A percentile compares a stretch with the other conserved stretches of the same genome.
Evolutionary conservation across 2,113 vertebrate genomes (phyloP).

Genomic region (Pangasianodon hypophthalmus): DNA sequence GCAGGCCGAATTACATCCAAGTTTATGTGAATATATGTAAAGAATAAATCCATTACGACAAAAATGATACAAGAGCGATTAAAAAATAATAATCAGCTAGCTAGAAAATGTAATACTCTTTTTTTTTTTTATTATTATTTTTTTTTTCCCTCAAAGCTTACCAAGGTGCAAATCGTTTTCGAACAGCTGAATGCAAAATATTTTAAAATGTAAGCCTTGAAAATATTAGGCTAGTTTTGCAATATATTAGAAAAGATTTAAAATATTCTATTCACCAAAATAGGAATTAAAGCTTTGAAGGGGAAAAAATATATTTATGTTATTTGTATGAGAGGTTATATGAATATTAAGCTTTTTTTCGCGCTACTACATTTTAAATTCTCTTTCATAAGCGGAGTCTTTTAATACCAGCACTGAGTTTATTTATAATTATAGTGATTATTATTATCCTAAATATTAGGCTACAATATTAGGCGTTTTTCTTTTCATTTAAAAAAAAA

Average conservation of each 20-base stretch:
- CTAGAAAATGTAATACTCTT: background rate
- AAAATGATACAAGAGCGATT: background rate
- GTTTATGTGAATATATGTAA: background rate
- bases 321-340: slow-evolving; percentile 22
- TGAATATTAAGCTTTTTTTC: slow-evolving; percentile 8
- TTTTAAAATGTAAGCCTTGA: background rate
- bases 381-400: background rate
- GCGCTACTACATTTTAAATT: background rate
- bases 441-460: background rate
- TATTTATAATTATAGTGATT: background rate
- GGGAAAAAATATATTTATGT: no score
- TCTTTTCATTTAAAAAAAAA: background rate
- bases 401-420: background rate
- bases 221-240: background rate
- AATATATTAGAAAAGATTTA: background rate
- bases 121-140: background rate
- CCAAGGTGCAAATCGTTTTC: background rate
- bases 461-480: background rate
- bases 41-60: background rate
- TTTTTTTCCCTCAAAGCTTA: background rate
- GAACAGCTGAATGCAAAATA: background rate
- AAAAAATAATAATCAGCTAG: background rate
- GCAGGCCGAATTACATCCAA: background rate
- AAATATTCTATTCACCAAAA: background rate
- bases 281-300: background rate